Evolutionary conservation across 2,888 invertebrate species (phyloP).

Genomic region (Psococerastis gibbosa): DNA sequence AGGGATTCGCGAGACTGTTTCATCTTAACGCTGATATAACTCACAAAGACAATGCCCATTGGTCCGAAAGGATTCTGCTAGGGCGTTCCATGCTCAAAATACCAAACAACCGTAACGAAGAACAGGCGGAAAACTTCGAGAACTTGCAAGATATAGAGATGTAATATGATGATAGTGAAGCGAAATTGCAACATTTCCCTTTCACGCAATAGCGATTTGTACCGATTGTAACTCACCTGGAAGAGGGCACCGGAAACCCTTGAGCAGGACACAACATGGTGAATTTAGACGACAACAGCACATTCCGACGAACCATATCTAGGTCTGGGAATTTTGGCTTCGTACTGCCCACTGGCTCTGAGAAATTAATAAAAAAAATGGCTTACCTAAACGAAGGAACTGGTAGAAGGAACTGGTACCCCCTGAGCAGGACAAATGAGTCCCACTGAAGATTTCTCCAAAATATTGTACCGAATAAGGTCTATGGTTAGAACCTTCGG

Average conservation of each 20-base stretch:
- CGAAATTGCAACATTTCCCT: too few relatives aligned
- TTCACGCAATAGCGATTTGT: too few relatives aligned
- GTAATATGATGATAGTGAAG: too few relatives aligned
- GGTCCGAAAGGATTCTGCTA: too few relatives aligned
- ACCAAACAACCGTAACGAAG: too few relatives aligned
- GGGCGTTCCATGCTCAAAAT: too few relatives aligned
- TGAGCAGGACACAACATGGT: conserved; percentile 45
- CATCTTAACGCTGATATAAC: too few relatives aligned
- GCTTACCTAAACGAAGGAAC: conserved; percentile 35
- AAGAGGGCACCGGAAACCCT: conserved; percentile 29
- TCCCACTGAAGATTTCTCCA: neutral
- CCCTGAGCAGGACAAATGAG: conserved; percentile 36
- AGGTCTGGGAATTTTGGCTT: conserved; percentile 40
- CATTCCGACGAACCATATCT: conserved; percentile 1
- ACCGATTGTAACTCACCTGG: conserved; percentile 14
- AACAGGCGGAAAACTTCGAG: too few relatives aligned
- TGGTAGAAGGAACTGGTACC: conserved; percentile 36
- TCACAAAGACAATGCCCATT: too few relatives aligned
- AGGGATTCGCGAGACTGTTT: too few relatives aligned
- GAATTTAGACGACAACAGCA: conserved; percentile 22
- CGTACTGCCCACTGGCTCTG: conserved; percentile 50
- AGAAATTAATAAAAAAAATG: conserved; percentile 22
- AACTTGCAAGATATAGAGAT: too few relatives aligned
- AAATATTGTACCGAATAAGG: conserved; percentile 24
- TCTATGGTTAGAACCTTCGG: conserved; percentile 30